Evolutionary conservation across 2,113 vertebrate species (phyloP).

Genomic region (Chaenogobius annularis): DNA sequence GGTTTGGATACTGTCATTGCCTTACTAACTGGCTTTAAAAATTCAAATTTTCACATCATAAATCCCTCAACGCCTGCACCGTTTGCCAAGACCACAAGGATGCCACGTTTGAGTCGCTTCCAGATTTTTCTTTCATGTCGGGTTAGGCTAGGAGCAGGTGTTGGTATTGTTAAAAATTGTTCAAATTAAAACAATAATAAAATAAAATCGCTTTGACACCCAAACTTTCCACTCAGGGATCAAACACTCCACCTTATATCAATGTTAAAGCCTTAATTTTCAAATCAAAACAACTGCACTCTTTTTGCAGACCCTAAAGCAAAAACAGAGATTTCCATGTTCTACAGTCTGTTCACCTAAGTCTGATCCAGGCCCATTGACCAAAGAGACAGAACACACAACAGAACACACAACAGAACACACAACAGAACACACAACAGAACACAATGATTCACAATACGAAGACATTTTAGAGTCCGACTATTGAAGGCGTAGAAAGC

Average conservation of each 20-base stretch:
- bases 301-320: too few species aligned
- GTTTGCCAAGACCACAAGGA: background rate
- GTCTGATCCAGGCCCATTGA: too few species aligned
- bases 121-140: conserved; percentile 13
- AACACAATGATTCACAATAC: too few species aligned
- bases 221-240: background rate
- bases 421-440: too few species aligned
- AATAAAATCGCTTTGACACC: too few species aligned
- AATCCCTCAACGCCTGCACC: background rate
- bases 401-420: too few species aligned
- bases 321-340: too few species aligned
- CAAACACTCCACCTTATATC: background rate
- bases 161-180: background rate
- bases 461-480: too few species aligned
- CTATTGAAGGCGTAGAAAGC: too few species aligned
- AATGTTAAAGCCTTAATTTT: background rate
- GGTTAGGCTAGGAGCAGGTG: background rate
- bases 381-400: too few species aligned
- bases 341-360: too few species aligned
- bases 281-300: background rate
- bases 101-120: conserved; percentile 7
- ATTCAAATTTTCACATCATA: background rate
- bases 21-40: background rate
- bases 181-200: background rate
- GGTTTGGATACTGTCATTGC: background rate